Conservation (phyloP, 2,797 vertebrate species). For the Galagoides demidoff region DNA sequence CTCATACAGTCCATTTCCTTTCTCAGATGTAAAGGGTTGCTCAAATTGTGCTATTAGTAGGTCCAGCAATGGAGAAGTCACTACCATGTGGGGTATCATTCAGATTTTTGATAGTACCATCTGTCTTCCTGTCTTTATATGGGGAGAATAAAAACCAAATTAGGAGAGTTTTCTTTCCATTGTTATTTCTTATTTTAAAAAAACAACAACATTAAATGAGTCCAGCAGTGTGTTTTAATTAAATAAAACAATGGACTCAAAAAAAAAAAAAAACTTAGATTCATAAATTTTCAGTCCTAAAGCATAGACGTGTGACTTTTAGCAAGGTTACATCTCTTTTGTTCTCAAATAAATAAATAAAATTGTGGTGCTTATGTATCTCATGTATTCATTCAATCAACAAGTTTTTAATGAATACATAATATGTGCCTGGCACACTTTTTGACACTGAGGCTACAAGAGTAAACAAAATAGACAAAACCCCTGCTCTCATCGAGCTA, state of each 20-base stretch:
- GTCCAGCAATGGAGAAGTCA: background rate
- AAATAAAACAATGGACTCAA: background rate
- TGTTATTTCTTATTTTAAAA: background rate
- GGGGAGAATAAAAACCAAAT: background rate
- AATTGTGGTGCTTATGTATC: background rate
- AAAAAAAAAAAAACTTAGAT: background rate
- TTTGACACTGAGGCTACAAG: background rate
- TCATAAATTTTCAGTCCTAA: background rate
- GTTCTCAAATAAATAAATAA: background rate
- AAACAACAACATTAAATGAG: background rate
- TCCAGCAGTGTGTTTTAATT: background rate
- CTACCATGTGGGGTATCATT: background rate
- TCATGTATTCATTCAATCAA: background rate
- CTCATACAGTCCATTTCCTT: fast-evolving
- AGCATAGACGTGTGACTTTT: background rate
- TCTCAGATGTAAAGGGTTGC: background rate
- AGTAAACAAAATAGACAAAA: background rate
- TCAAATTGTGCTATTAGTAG: background rate
- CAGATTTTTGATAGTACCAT: background rate
- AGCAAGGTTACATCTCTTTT: background rate
- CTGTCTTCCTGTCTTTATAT: background rate
- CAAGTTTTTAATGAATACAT: background rate
- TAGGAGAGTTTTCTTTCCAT: background rate
- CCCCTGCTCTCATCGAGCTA: background rate
- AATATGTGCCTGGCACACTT: background rate